These are phyloP conservation scores for Ptychadena robeensis DNA, from an alignment of 2,797 vertebrate genomes.

Conservation along the genomic window DNA sequence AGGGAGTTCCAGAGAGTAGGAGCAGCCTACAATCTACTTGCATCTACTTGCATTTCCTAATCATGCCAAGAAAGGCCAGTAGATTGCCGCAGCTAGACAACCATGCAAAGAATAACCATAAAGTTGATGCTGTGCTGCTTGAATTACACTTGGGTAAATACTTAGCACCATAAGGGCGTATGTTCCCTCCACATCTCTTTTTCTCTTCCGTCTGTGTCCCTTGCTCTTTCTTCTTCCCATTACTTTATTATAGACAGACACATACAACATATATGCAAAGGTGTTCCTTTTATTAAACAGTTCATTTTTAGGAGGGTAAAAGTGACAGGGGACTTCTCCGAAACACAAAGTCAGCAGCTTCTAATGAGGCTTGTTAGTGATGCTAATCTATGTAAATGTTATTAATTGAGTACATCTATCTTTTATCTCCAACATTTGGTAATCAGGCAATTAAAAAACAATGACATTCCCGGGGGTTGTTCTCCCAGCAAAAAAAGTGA, in stretches of 20 bases:
- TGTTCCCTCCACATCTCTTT: no score
- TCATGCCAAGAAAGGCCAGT: no score
- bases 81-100: no score
- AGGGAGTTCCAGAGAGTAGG: no score
- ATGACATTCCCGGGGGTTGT: conserved; percentile 88
- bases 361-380: conserved; percentile 98
- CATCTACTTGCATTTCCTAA: no score
- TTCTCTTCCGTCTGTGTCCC: no score
- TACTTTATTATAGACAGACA: neutral
- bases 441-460: conserved; percentile 98
- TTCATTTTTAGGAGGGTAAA: conserved; percentile 72
- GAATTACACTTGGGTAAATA: no score
- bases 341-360: conserved; percentile 89
- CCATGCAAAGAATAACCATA: no score
- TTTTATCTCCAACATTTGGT: conserved; percentile 97
- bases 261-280: conserved; percentile 76
- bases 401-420: conserved; percentile 99
- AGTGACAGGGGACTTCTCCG: conserved; percentile 84
- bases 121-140: no score
- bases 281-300: conserved; percentile 73
- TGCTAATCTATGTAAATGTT: conserved; percentile 99
- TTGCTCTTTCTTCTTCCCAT: no score
- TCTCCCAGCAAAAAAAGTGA: conserved; percentile 83
- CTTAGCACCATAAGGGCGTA: no score
- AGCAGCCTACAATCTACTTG: no score